phyloP scores from a whole-genome alignment of 1,140 invertebrate genomes.

The Euwallacea fornicatus region DNA sequence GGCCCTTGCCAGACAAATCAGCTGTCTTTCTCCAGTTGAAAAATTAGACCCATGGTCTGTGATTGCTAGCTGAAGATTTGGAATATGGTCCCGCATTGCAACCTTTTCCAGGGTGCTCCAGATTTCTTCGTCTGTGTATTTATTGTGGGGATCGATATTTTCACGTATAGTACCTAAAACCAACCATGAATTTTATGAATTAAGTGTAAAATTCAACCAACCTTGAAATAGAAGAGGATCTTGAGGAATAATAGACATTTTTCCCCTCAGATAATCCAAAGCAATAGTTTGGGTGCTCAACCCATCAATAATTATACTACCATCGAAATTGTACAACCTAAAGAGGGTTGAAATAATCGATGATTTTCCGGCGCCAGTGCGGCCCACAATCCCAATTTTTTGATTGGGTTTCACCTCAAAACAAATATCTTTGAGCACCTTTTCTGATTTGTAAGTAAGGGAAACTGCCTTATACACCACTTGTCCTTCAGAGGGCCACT shows the following conservation, averaged over 20 bases:
- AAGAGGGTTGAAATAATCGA: slow-evolving; percentile 76
- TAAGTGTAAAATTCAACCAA: slow-evolving; percentile 5
- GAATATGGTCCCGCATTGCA: slow-evolving; percentile 42
- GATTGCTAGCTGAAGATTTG: slow-evolving; percentile 38
- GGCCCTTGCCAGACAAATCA: slow-evolving; percentile 77
- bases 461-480: slow-evolving; percentile 69
- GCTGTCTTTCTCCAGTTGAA: slow-evolving; percentile 76
- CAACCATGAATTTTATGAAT: slow-evolving; percentile 48
- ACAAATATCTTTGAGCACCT: slow-evolving; percentile 74
- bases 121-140: slow-evolving; percentile 54
- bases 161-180: slow-evolving; percentile 49
- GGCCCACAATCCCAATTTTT: slow-evolving; percentile 75
- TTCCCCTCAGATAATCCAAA: slow-evolving; percentile 70
- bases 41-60: slow-evolving; percentile 53
- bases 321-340: slow-evolving; percentile 59
- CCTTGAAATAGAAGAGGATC: slow-evolving; percentile 78
- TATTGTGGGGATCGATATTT: slow-evolving; percentile 34
- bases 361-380: slow-evolving; percentile 70
- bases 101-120: slow-evolving; percentile 50
- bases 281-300: slow-evolving; percentile 63
- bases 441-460: slow-evolving; percentile 70
- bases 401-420: slow-evolving; percentile 64
- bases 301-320: slow-evolving; percentile 62
- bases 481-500: slow-evolving; percentile 72
- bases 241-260: slow-evolving; percentile 83